Percentiles rank a stretch among this genome's conserved stretches.
These are phyloP conservation scores for Phyto melanocephala DNA, from an alignment of 2,888 invertebrate species.

Conservation along the genomic window DNA sequence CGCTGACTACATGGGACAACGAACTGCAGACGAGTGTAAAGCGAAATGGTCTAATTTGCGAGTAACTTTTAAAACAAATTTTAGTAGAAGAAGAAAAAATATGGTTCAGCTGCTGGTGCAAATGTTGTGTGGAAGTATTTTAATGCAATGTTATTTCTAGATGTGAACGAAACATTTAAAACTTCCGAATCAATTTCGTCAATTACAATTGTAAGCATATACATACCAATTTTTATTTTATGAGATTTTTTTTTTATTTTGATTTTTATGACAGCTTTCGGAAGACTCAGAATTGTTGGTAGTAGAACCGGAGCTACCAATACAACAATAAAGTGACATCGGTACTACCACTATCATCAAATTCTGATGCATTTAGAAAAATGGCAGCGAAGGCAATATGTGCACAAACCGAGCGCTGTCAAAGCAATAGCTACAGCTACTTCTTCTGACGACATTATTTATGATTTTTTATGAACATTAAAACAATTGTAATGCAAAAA, in stretches of 20 bases:
- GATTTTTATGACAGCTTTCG: neutral
- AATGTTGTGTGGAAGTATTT: neutral
- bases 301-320: neutral
- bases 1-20: neutral
- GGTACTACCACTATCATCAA: neutral
- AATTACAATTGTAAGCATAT: neutral
- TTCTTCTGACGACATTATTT: no score
- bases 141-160: neutral
- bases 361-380: neutral
- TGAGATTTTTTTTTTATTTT: neutral
- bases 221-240: neutral
- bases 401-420: neutral
- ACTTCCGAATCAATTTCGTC: neutral
- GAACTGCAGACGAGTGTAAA: slow-evolving; percentile 9
- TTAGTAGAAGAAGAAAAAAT: neutral
- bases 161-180: neutral
- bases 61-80: no score
- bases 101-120: neutral
- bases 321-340: neutral
- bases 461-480: no score
- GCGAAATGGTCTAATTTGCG: slow-evolving; percentile 27
- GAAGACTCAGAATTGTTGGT: no score
- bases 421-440: neutral
- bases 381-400: neutral
- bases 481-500: no score